Evolutionary conservation across 2,888 invertebrate species (phyloP).

Genomic region (Tetranychus truncatus): DNA sequence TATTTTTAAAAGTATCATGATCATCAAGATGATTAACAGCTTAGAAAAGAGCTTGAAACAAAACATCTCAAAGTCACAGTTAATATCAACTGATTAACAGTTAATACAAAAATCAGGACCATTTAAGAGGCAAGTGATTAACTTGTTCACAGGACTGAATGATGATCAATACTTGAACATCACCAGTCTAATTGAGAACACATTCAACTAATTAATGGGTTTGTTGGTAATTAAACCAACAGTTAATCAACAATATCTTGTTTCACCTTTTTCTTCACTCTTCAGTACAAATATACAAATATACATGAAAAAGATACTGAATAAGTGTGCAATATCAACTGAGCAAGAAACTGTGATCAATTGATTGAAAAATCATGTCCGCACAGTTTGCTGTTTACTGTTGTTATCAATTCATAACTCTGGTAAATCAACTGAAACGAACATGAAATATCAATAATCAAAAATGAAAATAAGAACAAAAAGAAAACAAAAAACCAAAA

Average conservation of each 20-base stretch:
- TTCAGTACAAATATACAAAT: not conserved
- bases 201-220: not conserved
- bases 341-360: no score
- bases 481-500: no score
- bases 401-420: not conserved
- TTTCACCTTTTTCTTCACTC: no score
- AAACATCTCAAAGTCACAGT: not conserved
- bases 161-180: not conserved
- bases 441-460: not conserved
- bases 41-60: no score
- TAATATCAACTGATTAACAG: no score
- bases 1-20: not conserved
- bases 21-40: not conserved
- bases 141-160: not conserved
- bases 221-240: not conserved
- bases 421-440: not conserved
- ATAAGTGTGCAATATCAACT: no score
- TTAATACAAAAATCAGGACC: not conserved
- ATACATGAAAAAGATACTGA: not conserved
- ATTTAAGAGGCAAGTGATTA: not conserved
- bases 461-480: not conserved
- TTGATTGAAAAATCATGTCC: no score
- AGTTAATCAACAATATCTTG: not conserved
- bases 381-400: not conserved
- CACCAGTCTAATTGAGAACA: not conserved